phyloP scores from a whole-genome alignment of 2,888 invertebrate genomes.

The Drosophila mercatorum region DNA sequence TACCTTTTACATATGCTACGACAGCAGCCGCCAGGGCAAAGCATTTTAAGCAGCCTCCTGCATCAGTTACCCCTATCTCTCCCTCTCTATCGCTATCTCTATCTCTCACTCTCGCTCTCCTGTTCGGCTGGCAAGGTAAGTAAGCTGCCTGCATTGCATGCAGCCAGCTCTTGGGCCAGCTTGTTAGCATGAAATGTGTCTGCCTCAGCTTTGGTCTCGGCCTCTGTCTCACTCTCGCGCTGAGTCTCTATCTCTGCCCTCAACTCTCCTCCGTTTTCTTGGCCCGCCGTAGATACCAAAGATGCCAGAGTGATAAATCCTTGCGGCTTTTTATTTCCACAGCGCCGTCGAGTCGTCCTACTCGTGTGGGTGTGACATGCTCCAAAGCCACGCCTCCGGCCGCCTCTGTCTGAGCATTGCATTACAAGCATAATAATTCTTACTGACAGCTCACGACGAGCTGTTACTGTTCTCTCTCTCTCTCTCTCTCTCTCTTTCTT shows the following conservation, averaged over 20 bases:
- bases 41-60: constrained; percentile 42
- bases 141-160: constrained; percentile 59
- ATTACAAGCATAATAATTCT: constrained; percentile 80
- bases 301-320: constrained; percentile 79
- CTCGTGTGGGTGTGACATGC: constrained; percentile 63
- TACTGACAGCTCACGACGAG: constrained; percentile 70
- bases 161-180: constrained; percentile 41
- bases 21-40: constrained; percentile 56
- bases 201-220: constrained; percentile 25
- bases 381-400: constrained; percentile 48
- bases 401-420: constrained; percentile 63
- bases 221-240: not conserved
- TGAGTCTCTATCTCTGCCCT: not conserved
- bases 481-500: not conserved
- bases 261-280: constrained; percentile 1
- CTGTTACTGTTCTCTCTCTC: constrained; percentile 36
- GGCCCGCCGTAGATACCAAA: constrained; percentile 51
- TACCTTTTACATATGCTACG: constrained; percentile 80
- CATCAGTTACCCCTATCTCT: not conserved
- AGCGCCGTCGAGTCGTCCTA: constrained; percentile 36
- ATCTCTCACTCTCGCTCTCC: not conserved
- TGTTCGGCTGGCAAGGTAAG: constrained; percentile 54
- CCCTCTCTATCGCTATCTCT: not conserved
- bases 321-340: constrained; percentile 79
- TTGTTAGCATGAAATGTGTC: constrained; percentile 80